Evolutionary conservation across 2,797 vertebrate genomes (phyloP), one percentile per base, ranked within the genome.

Genomic region (Enteromius anoplus): DNA sequence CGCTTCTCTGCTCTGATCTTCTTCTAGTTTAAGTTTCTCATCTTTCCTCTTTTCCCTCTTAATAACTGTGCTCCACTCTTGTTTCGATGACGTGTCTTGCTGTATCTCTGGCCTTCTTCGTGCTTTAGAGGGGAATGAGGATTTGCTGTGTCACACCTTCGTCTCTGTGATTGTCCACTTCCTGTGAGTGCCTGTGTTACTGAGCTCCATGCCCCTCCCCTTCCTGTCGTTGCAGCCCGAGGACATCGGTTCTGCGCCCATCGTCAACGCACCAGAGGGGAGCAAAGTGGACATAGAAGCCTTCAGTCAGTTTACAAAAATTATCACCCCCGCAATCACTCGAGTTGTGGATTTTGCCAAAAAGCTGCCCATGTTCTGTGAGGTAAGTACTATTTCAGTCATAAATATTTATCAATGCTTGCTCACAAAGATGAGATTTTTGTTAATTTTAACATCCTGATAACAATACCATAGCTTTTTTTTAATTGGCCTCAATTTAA

Each of bases 271-370:
- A 66, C 94, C 97, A 21, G 97, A 98, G 93, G 97, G 97, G 87
- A 98, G 96, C 90, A 98, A 99, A 95, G 98, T 99, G 91, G 98
- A 99, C 91, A 96, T 99, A 92, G 97, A 99, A 96, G 98, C 98
- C 93, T 99, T 99, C 96, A 98, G 97, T 94, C 98, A 98, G 95
- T 99, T 99, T 96, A 99, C 98, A 95, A 99, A 98, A 96, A 99
- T 99, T 92, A 99, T 99, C 96, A 99, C 97, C 96, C 98, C 98
- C 94, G 98, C 98, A 94, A 99, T 99, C 94, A 99, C 97, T 89
- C 95, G 98, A 94, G 98, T 99, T 93, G 98, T 99, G 95, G 98
- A 99, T 96, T 99, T 99, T 96, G 98, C 98, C 97, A 99, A 99
- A 98, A 99, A 99, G 94, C 96, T 99, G 95, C 98, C 98, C 91